Conservation (phyloP, 2,797 vertebrate genomes). For the Stomatorhinus walkeri region DNA sequence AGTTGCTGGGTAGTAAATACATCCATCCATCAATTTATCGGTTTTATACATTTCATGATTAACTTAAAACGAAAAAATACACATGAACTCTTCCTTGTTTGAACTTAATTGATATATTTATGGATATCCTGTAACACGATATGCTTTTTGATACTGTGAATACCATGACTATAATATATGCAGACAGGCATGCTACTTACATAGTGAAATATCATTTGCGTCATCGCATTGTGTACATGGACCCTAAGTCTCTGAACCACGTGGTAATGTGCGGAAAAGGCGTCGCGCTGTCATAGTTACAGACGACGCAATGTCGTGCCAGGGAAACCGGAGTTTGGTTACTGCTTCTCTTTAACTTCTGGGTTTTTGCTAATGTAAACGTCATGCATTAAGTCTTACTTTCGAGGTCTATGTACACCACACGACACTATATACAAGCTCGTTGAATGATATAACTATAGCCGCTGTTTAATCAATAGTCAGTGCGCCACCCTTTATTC, state of each 20-base stretch:
- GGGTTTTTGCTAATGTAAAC: neutral
- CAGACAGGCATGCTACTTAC: neutral
- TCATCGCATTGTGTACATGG: neutral
- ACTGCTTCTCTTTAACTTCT: neutral
- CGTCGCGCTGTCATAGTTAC: neutral
- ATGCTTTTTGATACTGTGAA: neutral
- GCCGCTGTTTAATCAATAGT: neutral
- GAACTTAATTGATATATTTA: neutral
- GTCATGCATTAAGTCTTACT: neutral
- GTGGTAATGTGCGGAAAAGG: neutral
- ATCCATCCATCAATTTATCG: neutral
- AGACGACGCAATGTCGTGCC: neutral
- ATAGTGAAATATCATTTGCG: neutral
- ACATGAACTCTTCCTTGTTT: neutral
- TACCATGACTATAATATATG: neutral
- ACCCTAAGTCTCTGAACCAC: neutral
- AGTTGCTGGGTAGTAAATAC: neutral
- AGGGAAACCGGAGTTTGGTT: neutral
- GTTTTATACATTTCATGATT: neutral
- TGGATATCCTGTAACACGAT: neutral
- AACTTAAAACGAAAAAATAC: neutral
- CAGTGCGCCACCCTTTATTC: neutral
- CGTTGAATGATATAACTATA: neutral
- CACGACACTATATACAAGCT: neutral
- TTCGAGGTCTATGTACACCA: neutral